A percentile compares a stretch with the other conserved stretches of the same genome.
phyloP scores from a whole-genome alignment of 2,113 vertebrate genomes.

The Chaenocephalus aceratus region DNA sequence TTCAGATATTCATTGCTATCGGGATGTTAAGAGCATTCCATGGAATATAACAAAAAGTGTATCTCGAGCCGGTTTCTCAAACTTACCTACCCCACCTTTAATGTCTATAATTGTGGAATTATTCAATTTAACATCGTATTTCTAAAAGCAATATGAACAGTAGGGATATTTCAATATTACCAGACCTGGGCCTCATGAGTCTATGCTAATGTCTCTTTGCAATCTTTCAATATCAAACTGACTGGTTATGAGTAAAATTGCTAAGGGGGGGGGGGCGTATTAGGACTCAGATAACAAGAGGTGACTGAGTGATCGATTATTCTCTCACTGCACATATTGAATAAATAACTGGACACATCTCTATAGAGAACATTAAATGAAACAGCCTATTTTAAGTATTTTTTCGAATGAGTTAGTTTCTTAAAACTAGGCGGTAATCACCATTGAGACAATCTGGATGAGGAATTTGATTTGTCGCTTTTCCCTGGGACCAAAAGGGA shows the following conservation, averaged over 20 bases:
- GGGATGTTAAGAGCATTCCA: too few species aligned
- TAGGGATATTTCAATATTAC: too few species aligned
- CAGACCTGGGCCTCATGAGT: too few species aligned
- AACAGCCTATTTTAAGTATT: background rate
- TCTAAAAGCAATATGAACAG: too few species aligned
- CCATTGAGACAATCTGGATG: background rate
- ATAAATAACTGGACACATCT: conserved; percentile 5
- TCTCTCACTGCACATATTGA: background rate
- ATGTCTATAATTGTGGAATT: too few species aligned
- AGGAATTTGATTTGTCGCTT: conserved; percentile 25
- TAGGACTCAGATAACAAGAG: background rate
- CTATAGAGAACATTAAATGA: background rate
- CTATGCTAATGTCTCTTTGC: background rate
- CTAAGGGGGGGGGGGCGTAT: background rate
- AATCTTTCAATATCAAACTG: background rate
- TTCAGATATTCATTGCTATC: too few species aligned
- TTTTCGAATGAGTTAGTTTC: background rate
- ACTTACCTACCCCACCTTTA: too few species aligned
- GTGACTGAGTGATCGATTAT: background rate
- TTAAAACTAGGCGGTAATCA: conserved; percentile 22
- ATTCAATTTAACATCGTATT: too few species aligned
- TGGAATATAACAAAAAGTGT: too few species aligned
- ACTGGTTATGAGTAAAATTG: background rate
- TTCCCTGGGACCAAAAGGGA: background rate
- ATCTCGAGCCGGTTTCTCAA: too few species aligned